Conservation (phyloP, 2,797 vertebrate species). For the Amblyraja radiata region DNA sequence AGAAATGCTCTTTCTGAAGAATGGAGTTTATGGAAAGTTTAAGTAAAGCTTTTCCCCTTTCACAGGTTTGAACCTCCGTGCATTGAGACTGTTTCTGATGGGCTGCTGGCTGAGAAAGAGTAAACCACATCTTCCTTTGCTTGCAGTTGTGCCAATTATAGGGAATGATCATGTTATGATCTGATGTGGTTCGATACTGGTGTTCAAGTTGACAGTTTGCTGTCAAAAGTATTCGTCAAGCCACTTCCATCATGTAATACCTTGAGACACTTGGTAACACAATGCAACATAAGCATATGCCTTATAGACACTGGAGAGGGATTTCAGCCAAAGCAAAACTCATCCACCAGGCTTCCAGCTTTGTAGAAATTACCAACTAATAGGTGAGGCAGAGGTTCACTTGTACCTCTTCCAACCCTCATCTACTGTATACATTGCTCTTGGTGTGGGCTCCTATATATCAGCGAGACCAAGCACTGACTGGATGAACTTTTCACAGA, state of each 20-base stretch:
- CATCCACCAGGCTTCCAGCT: background rate
- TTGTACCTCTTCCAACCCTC: no score
- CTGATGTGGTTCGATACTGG: constrained; percentile 15
- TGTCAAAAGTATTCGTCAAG: background rate
- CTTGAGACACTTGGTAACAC: constrained; percentile 28
- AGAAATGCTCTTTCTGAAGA: no score
- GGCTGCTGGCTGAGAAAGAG: background rate
- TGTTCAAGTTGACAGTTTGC: constrained; percentile 19
- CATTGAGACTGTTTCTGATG: background rate
- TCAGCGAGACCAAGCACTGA: no score
- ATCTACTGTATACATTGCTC: no score
- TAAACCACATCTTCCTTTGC: background rate
- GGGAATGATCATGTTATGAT: constrained; percentile 11
- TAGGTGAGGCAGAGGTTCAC: background rate
- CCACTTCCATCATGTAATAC: constrained; percentile 14
- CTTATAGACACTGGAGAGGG: background rate
- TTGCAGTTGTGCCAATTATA: constrained; percentile 8
- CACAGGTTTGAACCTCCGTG: background rate
- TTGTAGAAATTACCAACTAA: background rate
- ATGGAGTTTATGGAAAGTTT: background rate
- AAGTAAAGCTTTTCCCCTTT: background rate
- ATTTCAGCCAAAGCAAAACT: background rate
- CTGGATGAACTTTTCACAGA: no score
- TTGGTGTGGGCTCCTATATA: no score
- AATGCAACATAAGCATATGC: constrained; percentile 36